Evolutionary conservation across 2,888 invertebrate genomes (phyloP).

Genomic region (Pandemis heparana): DNA sequence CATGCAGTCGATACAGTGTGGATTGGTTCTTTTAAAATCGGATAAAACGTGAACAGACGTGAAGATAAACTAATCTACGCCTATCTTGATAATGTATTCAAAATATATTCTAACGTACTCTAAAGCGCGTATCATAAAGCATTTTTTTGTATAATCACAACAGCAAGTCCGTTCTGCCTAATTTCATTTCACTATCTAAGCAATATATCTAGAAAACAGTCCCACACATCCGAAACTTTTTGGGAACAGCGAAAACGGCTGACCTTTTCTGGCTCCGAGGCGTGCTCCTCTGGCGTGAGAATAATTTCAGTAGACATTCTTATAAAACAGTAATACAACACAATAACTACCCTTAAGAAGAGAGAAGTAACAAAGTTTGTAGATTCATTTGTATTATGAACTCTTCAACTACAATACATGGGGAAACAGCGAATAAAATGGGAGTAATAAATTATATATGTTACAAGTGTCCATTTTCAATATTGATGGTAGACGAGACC

Average conservation of each 20-base stretch:
- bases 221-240: conserved; percentile 83
- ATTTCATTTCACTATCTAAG: conserved; percentile 80
- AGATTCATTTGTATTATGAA: no score
- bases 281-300: conserved; percentile 70
- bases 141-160: conserved; percentile 82
- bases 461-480: neutral
- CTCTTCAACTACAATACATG: no score
- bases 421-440: neutral
- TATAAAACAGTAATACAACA: neutral
- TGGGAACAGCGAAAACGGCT: conserved; percentile 83
- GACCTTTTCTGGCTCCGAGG: conserved; percentile 76
- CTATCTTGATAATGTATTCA: conserved; percentile 76
- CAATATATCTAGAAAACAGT: conserved; percentile 81
- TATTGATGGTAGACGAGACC: no score
- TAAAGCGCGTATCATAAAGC: conserved; percentile 84
- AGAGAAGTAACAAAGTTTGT: no score
- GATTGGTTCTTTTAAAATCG: conserved; percentile 68
- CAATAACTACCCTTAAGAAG: neutral
- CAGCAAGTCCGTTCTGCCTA: conserved; percentile 74
- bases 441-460: neutral
- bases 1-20: conserved; percentile 63
- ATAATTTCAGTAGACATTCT: conserved; percentile 51
- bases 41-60: conserved; percentile 69
- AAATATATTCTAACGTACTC: conserved; percentile 79
- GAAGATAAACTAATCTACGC: conserved; percentile 60